Conservation (phyloP, 2,888 invertebrate genomes). For the Meghimatium bilineatum region DNA sequence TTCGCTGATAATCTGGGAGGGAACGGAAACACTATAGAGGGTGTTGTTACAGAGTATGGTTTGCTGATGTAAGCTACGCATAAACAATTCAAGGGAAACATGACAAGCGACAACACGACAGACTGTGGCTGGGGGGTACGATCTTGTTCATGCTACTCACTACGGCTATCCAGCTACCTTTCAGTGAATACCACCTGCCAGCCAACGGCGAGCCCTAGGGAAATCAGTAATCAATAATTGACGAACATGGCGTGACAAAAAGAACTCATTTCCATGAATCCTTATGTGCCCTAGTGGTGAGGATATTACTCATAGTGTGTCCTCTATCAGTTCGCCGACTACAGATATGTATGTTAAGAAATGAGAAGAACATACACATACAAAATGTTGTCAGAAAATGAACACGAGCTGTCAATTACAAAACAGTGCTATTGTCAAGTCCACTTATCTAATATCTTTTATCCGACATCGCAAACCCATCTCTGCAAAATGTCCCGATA, state of each 20-base stretch:
- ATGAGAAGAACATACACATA: neutral
- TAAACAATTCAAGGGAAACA: constrained; percentile 43
- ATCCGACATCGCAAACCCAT: neutral
- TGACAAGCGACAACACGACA: constrained; percentile 29
- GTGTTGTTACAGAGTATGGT: neutral
- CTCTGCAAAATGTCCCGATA: neutral
- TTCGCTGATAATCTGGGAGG: neutral
- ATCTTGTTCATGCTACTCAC: constrained; percentile 12
- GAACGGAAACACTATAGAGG: neutral
- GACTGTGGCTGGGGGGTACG: constrained; percentile 12
- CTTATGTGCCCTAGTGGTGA: constrained; percentile 25
- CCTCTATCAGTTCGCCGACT: neutral
- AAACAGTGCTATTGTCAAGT: neutral
- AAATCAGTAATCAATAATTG: constrained; percentile 54
- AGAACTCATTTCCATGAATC: constrained; percentile 44
- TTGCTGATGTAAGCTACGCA: constrained; percentile 22
- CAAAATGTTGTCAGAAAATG: neutral
- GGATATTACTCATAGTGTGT: constrained; percentile 4
- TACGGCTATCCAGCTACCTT: constrained; percentile 33
- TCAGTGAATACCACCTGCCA: constrained; percentile 44
- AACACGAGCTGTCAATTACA: neutral
- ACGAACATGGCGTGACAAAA: constrained; percentile 52
- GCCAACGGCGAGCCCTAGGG: constrained; percentile 43
- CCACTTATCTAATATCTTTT: no score
- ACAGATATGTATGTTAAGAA: neutral